Evolutionary conservation across 2,888 invertebrate species (phyloP).

Genomic region (Luperina testacea): DNA sequence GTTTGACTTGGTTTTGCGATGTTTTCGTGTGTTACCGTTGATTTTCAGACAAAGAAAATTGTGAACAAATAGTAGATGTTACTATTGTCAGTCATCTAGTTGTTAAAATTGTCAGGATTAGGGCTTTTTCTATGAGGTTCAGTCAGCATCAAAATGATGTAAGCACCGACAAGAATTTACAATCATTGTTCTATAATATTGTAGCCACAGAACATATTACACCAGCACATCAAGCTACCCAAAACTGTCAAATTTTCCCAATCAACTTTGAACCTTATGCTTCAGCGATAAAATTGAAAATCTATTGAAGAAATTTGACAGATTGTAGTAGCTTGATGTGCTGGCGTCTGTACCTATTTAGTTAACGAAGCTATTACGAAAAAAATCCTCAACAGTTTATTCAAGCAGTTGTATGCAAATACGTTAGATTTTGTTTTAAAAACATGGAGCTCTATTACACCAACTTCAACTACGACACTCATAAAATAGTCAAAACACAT

Average conservation of each 20-base stretch:
- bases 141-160: background rate
- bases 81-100: background rate
- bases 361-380: background rate
- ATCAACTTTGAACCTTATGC: too few relatives aligned
- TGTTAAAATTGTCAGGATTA: background rate
- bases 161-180: background rate
- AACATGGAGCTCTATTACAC: constrained; percentile 12
- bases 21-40: constrained; percentile 7
- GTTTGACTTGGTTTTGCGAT: constrained; percentile 20
- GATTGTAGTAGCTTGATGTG: too few relatives aligned
- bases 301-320: too few relatives aligned
- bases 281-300: too few relatives aligned
- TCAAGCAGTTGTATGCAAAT: constrained; percentile 12
- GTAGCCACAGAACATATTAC: too few relatives aligned
- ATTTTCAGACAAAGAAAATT: background rate
- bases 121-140: background rate
- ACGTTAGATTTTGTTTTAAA: background rate
- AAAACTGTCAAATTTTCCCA: too few relatives aligned
- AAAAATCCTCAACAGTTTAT: constrained; percentile 1
- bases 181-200: background rate
- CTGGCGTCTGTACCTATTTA: background rate
- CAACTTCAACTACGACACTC: constrained; percentile 39
- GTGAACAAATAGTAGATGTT: background rate
- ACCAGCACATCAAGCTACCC: too few relatives aligned
- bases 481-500: constrained; percentile 60